phyloP scores from a whole-genome alignment of 2,113 vertebrate genomes.

The Puma concolor region DNA sequence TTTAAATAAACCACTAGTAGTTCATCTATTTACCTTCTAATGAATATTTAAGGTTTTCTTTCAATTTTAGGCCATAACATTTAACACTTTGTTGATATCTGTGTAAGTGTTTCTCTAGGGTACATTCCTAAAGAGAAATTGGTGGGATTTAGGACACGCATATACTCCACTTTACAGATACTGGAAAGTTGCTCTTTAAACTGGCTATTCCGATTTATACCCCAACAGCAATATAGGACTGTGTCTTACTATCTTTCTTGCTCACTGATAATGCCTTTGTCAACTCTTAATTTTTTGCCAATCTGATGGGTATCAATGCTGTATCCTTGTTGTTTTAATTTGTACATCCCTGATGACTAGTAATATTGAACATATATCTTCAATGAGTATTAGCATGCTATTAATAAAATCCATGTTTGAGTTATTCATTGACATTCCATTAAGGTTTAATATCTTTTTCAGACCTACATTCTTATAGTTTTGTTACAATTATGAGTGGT shows the following conservation, averaged over 20 bases:
- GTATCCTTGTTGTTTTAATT: neutral
- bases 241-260: neutral
- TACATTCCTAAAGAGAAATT: neutral
- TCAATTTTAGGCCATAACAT: neutral
- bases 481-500: neutral
- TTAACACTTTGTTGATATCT: neutral
- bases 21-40: neutral
- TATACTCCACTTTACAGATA: neutral
- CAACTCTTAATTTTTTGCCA: neutral
- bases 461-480: neutral
- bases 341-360: neutral
- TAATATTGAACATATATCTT: neutral
- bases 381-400: neutral
- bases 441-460: neutral
- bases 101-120: neutral
- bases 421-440: neutral
- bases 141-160: neutral
- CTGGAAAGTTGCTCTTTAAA: neutral
- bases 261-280: neutral
- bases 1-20: neutral
- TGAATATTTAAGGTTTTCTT: neutral
- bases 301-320: neutral
- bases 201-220: neutral
- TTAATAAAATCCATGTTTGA: neutral
- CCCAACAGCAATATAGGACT: neutral